Evolutionary conservation across 92 coral and sea anemone species (phyloP).

Genomic region (Montipora capitata): DNA sequence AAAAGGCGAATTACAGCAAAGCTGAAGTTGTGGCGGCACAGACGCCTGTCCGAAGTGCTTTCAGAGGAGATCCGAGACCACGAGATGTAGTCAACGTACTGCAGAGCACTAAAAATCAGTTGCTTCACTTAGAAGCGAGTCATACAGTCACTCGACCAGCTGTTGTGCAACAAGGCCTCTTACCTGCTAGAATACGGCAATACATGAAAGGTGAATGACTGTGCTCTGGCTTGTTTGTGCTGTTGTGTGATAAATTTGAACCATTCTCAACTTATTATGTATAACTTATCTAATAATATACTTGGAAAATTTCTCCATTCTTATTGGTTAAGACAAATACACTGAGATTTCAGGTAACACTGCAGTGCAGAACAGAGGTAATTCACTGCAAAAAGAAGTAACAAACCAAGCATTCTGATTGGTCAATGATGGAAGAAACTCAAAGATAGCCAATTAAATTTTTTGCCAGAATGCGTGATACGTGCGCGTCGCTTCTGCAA

Average conservation of each 20-base stretch:
- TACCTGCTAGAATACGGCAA: conserved; percentile 86
- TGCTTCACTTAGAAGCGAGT: conserved; percentile 38
- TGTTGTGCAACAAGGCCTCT: conserved; percentile 63
- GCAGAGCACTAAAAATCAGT: conserved; percentile 23
- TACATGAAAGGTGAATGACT: conserved; percentile 78
- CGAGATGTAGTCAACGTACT: conserved; percentile 67
- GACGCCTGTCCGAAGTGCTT: conserved; percentile 73
- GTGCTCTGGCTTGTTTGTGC: background rate
- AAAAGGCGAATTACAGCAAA: conserved; percentile 27
- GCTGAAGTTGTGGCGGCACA: conserved; percentile 55
- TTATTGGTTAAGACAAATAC: too few relatives aligned
- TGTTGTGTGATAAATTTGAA: background rate
- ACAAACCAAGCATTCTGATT: too few relatives aligned
- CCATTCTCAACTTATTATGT: too few relatives aligned
- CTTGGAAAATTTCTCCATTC: too few relatives aligned
- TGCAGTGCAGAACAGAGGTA: too few relatives aligned
- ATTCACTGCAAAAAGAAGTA: too few relatives aligned
- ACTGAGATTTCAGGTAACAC: too few relatives aligned
- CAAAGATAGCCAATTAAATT: too few relatives aligned
- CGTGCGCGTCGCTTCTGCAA: too few relatives aligned
- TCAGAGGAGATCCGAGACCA: conserved; percentile 83
- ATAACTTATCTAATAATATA: too few relatives aligned
- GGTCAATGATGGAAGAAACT: too few relatives aligned
- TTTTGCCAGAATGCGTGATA: too few relatives aligned
- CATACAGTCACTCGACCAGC: conserved; percentile 51